Conservation (phyloP, 2,888 invertebrate species). For the Leptinotarsa tumamoca region DNA sequence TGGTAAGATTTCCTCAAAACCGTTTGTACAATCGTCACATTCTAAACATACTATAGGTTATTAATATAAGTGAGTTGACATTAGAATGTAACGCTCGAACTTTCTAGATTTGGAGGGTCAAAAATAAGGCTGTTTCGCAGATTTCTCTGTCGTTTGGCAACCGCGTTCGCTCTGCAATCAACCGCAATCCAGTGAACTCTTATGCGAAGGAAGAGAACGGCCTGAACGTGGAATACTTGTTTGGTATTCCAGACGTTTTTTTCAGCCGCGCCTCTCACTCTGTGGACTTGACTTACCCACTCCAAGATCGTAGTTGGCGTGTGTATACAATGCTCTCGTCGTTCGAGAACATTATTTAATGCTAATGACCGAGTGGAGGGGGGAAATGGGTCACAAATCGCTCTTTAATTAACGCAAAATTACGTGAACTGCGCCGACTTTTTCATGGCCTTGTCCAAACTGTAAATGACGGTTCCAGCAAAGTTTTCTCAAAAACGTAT, state of each 20-base stretch:
- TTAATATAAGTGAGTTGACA: too few species aligned
- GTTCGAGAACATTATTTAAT: conserved; percentile 8
- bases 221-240: conserved; percentile 27
- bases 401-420: background rate
- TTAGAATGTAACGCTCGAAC: too few species aligned
- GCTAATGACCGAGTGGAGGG: background rate
- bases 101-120: too few species aligned
- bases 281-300: conserved; percentile 36
- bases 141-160: conserved; percentile 1
- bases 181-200: conserved; percentile 28
- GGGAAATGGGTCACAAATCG: conserved; percentile 8
- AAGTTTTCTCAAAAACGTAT: background rate
- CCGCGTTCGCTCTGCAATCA: background rate
- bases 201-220: conserved; percentile 34
- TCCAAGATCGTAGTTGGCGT: conserved; percentile 22
- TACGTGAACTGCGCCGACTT: background rate
- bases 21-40: too few species aligned
- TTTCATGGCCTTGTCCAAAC: background rate
- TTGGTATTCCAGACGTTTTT: conserved; percentile 36
- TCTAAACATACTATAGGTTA: too few species aligned
- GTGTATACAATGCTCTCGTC: conserved; percentile 15
- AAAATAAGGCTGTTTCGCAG: background rate
- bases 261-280: conserved; percentile 32
- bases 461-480: too few species aligned
- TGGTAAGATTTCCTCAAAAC: too few species aligned